These are phyloP conservation scores for Yponomeuta sedellus DNA, from an alignment of 2,888 invertebrate genomes.

Conservation along the genomic window DNA sequence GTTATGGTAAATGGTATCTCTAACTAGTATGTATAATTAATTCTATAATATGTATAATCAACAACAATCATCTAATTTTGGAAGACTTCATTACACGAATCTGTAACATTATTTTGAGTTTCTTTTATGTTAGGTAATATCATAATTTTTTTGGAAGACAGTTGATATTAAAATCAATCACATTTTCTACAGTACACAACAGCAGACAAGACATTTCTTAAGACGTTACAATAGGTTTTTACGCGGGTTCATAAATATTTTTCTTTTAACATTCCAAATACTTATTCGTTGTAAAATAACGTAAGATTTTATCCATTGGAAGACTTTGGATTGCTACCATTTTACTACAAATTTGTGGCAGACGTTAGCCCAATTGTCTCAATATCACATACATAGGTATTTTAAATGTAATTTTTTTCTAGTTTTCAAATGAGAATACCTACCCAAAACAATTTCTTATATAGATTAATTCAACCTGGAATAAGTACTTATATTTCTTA, in stretches of 20 bases:
- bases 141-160: constrained; percentile 5
- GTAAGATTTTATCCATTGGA: neutral
- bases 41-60: constrained; percentile 28
- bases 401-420: no score
- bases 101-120: neutral
- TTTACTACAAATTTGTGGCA: neutral
- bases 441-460: no score
- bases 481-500: neutral
- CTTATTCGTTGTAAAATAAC: neutral
- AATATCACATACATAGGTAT: no score
- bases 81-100: constrained; percentile 13
- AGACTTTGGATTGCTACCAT: neutral
- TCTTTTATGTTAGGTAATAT: neutral
- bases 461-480: no score
- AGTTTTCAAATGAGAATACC: neutral
- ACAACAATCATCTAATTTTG: constrained; percentile 26
- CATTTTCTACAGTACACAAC: neutral
- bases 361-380: neutral
- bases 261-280: neutral
- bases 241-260: neutral
- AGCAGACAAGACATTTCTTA: neutral
- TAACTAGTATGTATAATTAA: constrained; percentile 9
- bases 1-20: neutral
- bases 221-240: neutral
- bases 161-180: neutral